These are phyloP conservation scores for Amphipyra tragopoginis DNA, from an alignment of 2,888 invertebrate species.

Conservation along the genomic window DNA sequence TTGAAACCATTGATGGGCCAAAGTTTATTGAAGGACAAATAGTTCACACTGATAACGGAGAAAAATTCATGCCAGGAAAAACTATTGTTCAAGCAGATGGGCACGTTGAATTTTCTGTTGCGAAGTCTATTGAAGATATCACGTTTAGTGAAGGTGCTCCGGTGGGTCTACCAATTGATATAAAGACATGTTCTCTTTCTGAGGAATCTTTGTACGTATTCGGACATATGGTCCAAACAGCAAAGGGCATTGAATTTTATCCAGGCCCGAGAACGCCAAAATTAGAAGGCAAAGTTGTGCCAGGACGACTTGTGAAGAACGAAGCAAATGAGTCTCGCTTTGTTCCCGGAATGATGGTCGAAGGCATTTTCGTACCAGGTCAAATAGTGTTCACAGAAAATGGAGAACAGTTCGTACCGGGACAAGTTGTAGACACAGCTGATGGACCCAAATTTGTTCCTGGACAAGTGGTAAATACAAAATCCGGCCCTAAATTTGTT, in stretches of 20 bases:
- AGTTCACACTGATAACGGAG: slow-evolving; percentile 89
- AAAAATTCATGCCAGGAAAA: slow-evolving; percentile 91
- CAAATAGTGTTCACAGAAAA: slow-evolving; percentile 92
- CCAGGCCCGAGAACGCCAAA: slow-evolving; percentile 89
- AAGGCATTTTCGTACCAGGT: slow-evolving; percentile 92
- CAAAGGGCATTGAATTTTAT: slow-evolving; percentile 91
- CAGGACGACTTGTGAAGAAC: slow-evolving; percentile 91
- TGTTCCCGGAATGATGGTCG: slow-evolving; percentile 92
- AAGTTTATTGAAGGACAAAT: slow-evolving; percentile 92
- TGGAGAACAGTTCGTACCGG: slow-evolving; percentile 93
- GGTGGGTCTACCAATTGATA: slow-evolving; percentile 90
- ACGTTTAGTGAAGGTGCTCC: slow-evolving; percentile 88
- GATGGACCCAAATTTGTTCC: slow-evolving; percentile 93
- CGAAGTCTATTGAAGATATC: slow-evolving; percentile 89
- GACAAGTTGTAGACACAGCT: slow-evolving; percentile 92
- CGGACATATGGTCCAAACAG: slow-evolving; percentile 92
- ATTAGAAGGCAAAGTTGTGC: slow-evolving; percentile 90
- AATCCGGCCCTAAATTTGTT: slow-evolving; percentile 91
- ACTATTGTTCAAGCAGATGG: slow-evolving; percentile 86
- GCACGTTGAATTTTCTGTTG: slow-evolving; percentile 89
- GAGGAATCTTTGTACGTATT: slow-evolving; percentile 90
- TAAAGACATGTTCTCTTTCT: slow-evolving; percentile 86
- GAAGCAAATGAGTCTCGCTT: slow-evolving; percentile 91
- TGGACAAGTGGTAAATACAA: slow-evolving; percentile 93
- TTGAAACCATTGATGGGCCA: slow-evolving; percentile 91